Conservation (phyloP, 2,888 invertebrate genomes). For the Stegophylla sp. region DNA sequence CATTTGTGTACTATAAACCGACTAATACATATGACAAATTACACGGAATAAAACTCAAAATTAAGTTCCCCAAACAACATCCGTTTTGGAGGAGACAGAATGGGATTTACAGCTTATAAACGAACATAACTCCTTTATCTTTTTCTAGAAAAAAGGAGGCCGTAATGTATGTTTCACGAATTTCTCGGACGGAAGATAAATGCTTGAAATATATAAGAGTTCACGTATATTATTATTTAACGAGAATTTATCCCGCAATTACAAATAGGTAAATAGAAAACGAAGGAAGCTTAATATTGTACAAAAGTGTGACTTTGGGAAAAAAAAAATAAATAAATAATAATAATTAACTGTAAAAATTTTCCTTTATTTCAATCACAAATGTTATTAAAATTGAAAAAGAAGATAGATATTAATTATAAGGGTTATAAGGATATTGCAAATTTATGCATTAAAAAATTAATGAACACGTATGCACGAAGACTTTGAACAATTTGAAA, state of each 20-base stretch:
- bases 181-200: slow-evolving; percentile 1
- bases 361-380: neutral
- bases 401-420: too few relatives aligned
- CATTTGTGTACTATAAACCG: neutral
- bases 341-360: neutral
- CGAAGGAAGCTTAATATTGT: neutral
- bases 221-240: slow-evolving; percentile 17
- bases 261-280: slow-evolving; percentile 25
- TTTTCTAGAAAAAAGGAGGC: slow-evolving; percentile 8
- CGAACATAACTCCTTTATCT: slow-evolving; percentile 2
- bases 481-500: too few relatives aligned
- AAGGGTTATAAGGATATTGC: too few relatives aligned
- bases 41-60: neutral
- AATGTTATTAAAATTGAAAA: too few relatives aligned
- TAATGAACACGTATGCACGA: too few relatives aligned
- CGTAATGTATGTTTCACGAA: slow-evolving; percentile 16
- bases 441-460: too few relatives aligned
- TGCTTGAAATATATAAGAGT: neutral
- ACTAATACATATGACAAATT: neutral
- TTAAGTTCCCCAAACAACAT: neutral
- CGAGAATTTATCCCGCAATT: slow-evolving; percentile 9
- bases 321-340: slow-evolving; percentile 22
- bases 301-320: neutral
- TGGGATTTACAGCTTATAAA: slow-evolving; percentile 14
- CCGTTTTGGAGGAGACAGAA: neutral